These are phyloP conservation scores for Salticus scenicus DNA, from an alignment of 2,888 invertebrate species.

Conservation along the genomic window DNA sequence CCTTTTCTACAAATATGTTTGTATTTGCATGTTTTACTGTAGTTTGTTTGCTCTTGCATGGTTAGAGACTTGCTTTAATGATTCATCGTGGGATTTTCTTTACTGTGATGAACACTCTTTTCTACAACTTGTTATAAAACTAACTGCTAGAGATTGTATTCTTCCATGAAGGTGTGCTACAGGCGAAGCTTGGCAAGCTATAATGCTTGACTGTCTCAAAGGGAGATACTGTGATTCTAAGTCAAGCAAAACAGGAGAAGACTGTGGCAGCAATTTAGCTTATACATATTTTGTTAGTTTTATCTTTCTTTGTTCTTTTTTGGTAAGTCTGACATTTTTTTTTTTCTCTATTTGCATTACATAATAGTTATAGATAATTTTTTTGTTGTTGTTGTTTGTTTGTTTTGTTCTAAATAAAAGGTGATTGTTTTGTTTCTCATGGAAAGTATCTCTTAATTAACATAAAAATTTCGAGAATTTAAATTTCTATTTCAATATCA, in stretches of 20 bases:
- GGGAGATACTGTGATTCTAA: slow-evolving; percentile 90
- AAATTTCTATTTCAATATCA: too few species aligned
- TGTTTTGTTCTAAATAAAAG: too few species aligned
- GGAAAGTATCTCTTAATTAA: too few species aligned
- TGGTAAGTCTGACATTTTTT: slow-evolving; percentile 81
- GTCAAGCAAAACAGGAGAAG: slow-evolving; percentile 82
- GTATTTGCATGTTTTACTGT: too few species aligned
- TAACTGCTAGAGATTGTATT: slow-evolving; percentile 8
- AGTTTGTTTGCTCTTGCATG: slow-evolving; percentile 44
- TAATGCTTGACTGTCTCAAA: slow-evolving; percentile 98
- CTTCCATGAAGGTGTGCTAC: slow-evolving; percentile 91
- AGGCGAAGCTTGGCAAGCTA: slow-evolving; percentile 99
- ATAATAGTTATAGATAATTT: too few species aligned
- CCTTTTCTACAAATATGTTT: too few species aligned
- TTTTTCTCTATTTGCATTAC: too few species aligned
- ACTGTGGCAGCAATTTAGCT: slow-evolving; percentile 96
- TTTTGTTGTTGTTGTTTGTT: too few species aligned
- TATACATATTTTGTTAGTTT: slow-evolving; percentile 84
- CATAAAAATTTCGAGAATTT: too few species aligned
- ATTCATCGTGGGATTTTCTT: background rate
- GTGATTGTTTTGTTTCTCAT: too few species aligned
- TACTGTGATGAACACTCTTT: too few species aligned
- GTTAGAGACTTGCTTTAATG: background rate
- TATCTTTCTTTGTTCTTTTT: slow-evolving; percentile 99
- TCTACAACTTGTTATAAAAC: background rate